phyloP scores from a whole-genome alignment of 37 sponge, comb jelly and placozoan genomes.

The Halichondria panicea region DNA sequence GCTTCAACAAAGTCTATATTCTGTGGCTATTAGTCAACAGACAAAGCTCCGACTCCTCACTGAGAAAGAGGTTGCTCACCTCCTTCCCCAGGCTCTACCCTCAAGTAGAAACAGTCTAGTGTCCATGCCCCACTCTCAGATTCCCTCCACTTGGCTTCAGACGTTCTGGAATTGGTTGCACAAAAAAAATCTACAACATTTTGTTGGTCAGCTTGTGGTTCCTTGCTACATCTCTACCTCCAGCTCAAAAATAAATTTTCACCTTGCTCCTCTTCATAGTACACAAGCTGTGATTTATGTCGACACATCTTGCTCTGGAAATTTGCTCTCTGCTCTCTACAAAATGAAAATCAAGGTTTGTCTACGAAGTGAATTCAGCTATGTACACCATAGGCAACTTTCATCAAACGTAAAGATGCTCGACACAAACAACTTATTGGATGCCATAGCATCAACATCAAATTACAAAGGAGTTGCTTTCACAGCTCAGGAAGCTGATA shows the following conservation, averaged over 20 bases:
- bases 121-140: not conserved
- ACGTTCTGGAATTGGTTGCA: conserved; percentile 44
- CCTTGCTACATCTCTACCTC: no score
- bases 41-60: conserved; percentile 23
- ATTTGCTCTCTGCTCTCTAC: no score
- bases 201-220: conserved; percentile 4
- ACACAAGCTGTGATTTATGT: no score
- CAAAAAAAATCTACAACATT: not conserved
- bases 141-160: conserved; percentile 14
- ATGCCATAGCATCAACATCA: conserved; percentile 6
- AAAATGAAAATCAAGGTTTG: not conserved
- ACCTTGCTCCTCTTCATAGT: no score
- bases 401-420: not conserved
- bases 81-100: conserved; percentile 1
- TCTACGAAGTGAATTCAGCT: not conserved
- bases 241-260: no score
- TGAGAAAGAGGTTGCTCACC: not conserved
- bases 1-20: not conserved
- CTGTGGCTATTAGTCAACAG: conserved; percentile 3
- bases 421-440: not conserved
- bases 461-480: not conserved
- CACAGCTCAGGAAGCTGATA: conserved; percentile 35
- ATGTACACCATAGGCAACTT: not conserved
- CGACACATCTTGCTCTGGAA: no score
- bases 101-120: not conserved